phyloP scores from a whole-genome alignment of 2,888 invertebrate species.

The Eupithecia abbreviata region DNA sequence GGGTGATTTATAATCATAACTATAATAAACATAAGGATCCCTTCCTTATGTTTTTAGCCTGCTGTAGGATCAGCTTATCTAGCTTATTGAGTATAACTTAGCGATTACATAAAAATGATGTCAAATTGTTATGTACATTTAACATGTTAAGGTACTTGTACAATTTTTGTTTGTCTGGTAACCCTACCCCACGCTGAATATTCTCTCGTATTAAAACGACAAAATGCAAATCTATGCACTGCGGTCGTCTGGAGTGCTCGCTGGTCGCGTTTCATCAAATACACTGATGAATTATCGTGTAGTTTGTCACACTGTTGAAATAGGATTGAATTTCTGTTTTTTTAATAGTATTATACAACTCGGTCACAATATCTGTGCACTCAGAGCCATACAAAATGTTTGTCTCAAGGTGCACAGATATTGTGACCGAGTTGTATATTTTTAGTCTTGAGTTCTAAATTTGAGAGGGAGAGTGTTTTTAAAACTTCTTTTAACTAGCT shows the following conservation, averaged over 20 bases:
- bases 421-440: no score
- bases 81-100: neutral
- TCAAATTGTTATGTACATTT: neutral
- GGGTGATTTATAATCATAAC: neutral
- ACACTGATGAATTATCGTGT: conserved; percentile 76
- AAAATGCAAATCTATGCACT: conserved; percentile 84
- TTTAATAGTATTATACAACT: no score
- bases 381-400: no score
- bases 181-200: conserved; percentile 71
- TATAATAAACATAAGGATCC: neutral
- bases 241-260: conserved; percentile 78
- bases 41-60: no score
- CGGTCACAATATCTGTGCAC: no score
- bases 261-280: conserved; percentile 76
- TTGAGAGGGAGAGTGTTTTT: no score
- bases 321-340: conserved; percentile 28
- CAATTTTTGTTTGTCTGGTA: conserved; percentile 30
- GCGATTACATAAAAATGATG: neutral
- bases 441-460: no score
- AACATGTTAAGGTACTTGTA: neutral
- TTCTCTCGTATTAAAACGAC: conserved; percentile 82
- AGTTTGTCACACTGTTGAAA: conserved; percentile 63
- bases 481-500: no score
- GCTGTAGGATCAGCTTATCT: neutral
- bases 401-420: no score